Conservation (phyloP, 1,140 invertebrate genomes). For the Tetramorium parvispinum region DNA sequence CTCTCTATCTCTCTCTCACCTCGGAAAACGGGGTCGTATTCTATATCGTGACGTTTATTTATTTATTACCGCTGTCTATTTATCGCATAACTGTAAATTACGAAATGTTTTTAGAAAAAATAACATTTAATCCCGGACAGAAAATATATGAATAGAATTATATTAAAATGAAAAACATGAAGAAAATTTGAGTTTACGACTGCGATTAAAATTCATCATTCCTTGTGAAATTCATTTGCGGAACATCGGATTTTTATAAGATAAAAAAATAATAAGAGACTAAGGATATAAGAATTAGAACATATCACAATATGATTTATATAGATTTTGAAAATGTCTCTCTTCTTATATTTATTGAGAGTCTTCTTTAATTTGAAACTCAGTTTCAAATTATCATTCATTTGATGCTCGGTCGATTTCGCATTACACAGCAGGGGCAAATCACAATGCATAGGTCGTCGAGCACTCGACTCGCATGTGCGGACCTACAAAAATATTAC, state of each 20-base stretch:
- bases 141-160: background rate
- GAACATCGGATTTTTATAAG: background rate
- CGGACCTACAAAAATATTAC: constrained; percentile 38
- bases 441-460: constrained; percentile 7
- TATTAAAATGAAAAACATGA: background rate
- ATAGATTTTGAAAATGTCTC: background rate
- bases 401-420: background rate
- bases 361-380: background rate
- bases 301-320: background rate
- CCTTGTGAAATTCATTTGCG: background rate
- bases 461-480: constrained; percentile 29
- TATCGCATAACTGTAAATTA: background rate
- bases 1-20: constrained; percentile 19
- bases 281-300: background rate
- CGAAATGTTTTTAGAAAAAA: background rate
- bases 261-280: background rate
- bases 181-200: background rate
- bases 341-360: background rate
- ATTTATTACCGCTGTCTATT: constrained; percentile 4
- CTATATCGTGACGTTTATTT: background rate
- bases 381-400: too few relatives aligned
- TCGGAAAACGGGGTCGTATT: background rate
- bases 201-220: background rate
- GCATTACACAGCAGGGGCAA: background rate
- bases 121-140: background rate